Base-by-base conservation (phyloP, 2,113 vertebrate genomes). In the Alexandromys fortis region DNA sequence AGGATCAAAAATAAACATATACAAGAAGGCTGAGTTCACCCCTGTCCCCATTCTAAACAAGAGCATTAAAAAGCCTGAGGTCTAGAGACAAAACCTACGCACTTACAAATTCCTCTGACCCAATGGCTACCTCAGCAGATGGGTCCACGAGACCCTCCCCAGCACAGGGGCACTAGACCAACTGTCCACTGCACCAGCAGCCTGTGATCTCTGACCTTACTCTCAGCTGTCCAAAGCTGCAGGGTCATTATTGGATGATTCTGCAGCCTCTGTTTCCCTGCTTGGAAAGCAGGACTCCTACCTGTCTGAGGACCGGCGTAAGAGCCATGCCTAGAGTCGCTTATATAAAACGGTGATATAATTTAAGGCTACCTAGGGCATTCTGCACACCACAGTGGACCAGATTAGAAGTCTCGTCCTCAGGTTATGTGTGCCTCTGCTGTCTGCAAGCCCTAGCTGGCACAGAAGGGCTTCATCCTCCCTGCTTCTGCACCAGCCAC, bases 401-500 rank as follows among this genome's bases (percentile, higher is more conserved):
- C 11, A 38, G 0, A 52, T n/a, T 47, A 7, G 86, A 33, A 24
- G 47, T 22, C 5, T 35, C 33, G 5, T 72, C 58, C 21, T 3
- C 19, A 2, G 9, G 7, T 2, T 3, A 22, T 68, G 38, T 11
- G 0, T 7, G 9, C 7, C 6, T 0, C n/a, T 2, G 0, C 24
- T 28, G 1, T 42, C 2, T 7, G 22, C 75, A 16, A 61, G 16
- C 52, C 2, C 0, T 7, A 42, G 45, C 26, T 45, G 49, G 17
- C n/a, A 1, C n/a, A 1, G 26, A 3, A 47, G 24, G 35, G 12
- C n/a, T 35, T 28, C 1, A 0, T 7, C 38, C 16, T 55, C 35
- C 21, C 13, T 13, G n/a, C 35, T 58, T 61, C 58, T 8, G 13
- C 3, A 45, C 49, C 47, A 1, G 26, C 0, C 3, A 11, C 6